A percentile compares a stretch with the other conserved stretches of the same genome.
Evolutionary conservation across 2,113 vertebrate genomes (phyloP).

Genomic region (Monarcha castaneiventris): DNA sequence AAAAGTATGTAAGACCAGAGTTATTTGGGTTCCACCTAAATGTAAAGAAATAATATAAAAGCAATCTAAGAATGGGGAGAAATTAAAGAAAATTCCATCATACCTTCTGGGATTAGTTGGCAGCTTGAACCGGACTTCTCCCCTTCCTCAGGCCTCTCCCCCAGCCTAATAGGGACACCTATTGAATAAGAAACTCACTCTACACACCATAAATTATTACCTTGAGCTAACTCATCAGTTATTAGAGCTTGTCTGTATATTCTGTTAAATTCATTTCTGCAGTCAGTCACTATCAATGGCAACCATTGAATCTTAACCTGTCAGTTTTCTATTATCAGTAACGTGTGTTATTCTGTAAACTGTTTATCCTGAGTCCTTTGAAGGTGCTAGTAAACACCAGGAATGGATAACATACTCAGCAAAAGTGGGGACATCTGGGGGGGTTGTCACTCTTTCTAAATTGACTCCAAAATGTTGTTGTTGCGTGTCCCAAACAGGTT

Average conservation of each 20-base stretch:
- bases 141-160: neutral
- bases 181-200: neutral
- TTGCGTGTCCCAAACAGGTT: neutral
- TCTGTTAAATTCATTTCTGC: neutral
- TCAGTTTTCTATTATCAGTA: neutral
- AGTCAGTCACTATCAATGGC: neutral
- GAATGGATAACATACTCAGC: neutral
- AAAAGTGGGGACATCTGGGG: too few relatives aligned
- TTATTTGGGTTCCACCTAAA: neutral
- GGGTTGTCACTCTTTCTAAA: neutral
- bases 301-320: neutral
- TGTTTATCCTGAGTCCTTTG: neutral
- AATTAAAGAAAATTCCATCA: neutral
- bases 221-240: neutral
- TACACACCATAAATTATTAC: neutral
- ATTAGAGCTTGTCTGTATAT: neutral
- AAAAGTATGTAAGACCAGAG: neutral
- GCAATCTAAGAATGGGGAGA: neutral
- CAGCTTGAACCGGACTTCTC: neutral
- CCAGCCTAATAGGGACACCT: too few relatives aligned
- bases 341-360: neutral
- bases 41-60: neutral
- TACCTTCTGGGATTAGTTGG: neutral
- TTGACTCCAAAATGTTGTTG: neutral
- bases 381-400: neutral